Base-by-base conservation (phyloP, 2,888 invertebrate species). In the Mythimna ferrago region DNA sequence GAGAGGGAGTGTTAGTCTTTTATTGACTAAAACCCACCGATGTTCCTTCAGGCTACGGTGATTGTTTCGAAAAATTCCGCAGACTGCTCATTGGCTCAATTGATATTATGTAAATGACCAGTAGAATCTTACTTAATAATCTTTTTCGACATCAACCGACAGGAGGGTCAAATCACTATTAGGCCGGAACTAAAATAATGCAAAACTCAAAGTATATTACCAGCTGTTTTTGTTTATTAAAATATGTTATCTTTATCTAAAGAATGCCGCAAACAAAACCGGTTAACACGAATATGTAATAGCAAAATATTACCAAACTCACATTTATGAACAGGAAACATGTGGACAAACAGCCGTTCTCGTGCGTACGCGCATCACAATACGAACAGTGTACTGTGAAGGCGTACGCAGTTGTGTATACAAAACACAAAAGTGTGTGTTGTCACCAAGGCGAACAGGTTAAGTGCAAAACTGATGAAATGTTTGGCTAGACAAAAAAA, bases 371-470 rank as follows among this genome's bases (percentile, higher is more conserved):
- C 68, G 71, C 72, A 73, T 71, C 66, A 78, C 73, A 80, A 82
- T 78, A 78, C 63, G 63, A 26, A 21, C 58, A 21, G 54, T 75
- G 10, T 64, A 38, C 57, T 67, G 57, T 56, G n/a, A 32, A 70
- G 61, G 57, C 41, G 60, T 41, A 74, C 77, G 81, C 85, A 87
- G 79, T 87, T 85, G 86, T 80, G 74, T 63, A 86, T 68, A 86
- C 70, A 86, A 77, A 63, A 80, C 61, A 81, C 53, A 76, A 77
- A 74, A 76, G 76, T 76, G 73, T 83, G 75, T 76, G 16, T 78
- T 75, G 75, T 80, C 73, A 68, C 81, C 85, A 86, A 86, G 85
- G 88, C 77, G 57, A 86, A 72, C 84, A 48, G 71, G 76, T 79
- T 63, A 48, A 72, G 60, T 73, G 80, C 69, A 71, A 83, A 82